Evolutionary conservation across 2,113 vertebrate species (phyloP), one percentile per base, ranked within the genome.

Genomic region (Nettapus auritus): DNA sequence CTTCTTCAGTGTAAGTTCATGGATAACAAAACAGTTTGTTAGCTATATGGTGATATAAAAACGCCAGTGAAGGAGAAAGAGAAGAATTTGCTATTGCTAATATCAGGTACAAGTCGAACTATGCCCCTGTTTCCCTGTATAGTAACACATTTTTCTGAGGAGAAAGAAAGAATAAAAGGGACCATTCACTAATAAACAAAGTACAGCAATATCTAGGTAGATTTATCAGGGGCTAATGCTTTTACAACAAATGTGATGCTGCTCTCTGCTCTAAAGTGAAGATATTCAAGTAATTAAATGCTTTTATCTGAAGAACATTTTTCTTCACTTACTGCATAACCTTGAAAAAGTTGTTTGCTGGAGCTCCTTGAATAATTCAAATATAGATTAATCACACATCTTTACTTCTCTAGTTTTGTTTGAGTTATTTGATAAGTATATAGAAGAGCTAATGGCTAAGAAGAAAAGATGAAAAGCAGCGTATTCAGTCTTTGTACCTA

Each of bases 401-500:
- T 93, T 82, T 68, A 23, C 11, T 82, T 89, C 46, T 82, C 62
- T 25, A 74, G 42, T 90, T 88, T 76, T 52, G 21, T 88, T 90
- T n/a, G 19, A 38, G 11, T 79, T 80, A 79, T 64, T 87, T 87
- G 88, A 40, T 79, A 82, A 56, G 31, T 68, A 1, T 56, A 82
- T 82, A 12, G 86, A 81, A 82, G 90, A 60, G 64, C 28, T 38
- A 93, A 13, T 74, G 71, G 62, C 64, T 80, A 82, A 93, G 82
- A 82, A 64, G 77, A 57, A 62, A 85, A 93, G 86, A 91, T 90
- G 75, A 93, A 96, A 97, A 96, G 63, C 14, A 31, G 66, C 64
- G 63, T 3, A 2, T 78, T 77, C 15, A 20, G 19, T 18, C 91
- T 78, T 93, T 91, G 33, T 78, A 96, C n/a, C 55, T 68, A 80